Percentiles rank a stretch among this genome's conserved stretches.
Conservation (phyloP, 2,113 vertebrate species). For the Argyrosomus japonicus region DNA sequence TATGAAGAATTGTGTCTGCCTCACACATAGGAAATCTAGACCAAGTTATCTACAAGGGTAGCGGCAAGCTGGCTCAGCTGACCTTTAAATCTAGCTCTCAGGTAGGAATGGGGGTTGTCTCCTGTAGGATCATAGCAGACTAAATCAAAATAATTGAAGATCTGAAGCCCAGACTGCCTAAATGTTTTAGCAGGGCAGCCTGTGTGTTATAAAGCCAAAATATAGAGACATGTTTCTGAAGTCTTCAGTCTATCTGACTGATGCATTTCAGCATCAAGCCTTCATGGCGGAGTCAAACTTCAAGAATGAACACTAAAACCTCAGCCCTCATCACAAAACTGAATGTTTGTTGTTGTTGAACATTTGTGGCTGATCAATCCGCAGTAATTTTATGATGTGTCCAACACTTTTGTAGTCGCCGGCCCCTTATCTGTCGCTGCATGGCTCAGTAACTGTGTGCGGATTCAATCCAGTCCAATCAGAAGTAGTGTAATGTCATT, state of each 20-base stretch:
- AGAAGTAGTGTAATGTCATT: neutral
- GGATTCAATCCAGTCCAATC: neutral
- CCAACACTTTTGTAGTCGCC: neutral
- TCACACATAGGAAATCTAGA: neutral
- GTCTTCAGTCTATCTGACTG: too few relatives aligned
- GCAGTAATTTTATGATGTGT: neutral
- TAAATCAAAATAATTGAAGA: neutral
- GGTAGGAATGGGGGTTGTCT: neutral
- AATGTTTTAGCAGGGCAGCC: neutral
- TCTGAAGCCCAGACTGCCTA: neutral
- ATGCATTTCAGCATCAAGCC: too few relatives aligned
- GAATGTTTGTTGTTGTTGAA: neutral
- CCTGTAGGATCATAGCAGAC: neutral
- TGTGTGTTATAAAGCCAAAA: neutral
- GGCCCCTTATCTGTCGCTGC: neutral
- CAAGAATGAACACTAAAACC: too few relatives aligned
- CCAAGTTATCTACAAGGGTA: neutral
- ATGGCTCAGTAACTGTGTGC: neutral
- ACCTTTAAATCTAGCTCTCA: conserved; percentile 21
- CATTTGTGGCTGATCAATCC: neutral
- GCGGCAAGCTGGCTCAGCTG: neutral
- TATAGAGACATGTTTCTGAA: neutral
- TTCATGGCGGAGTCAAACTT: too few relatives aligned
- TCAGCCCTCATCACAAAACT: neutral
- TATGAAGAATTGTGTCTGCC: neutral